Evolutionary conservation across 35 echinoderm and acorn worm species (phyloP).

Genomic region (Amphiura filiformis): DNA sequence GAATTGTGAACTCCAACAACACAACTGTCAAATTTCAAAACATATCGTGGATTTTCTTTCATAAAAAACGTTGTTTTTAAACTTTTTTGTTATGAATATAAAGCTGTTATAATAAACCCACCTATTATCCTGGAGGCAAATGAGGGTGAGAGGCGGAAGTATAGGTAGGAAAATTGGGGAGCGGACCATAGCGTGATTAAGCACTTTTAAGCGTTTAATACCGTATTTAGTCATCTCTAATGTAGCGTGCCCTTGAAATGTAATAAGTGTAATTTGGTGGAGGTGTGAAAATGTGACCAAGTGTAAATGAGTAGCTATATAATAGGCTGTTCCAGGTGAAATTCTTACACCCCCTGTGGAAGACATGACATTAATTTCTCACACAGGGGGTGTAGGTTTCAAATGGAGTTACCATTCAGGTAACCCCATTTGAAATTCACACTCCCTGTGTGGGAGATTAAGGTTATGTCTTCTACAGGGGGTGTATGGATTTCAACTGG

Average conservation of each 20-base stretch:
- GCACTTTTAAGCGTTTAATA: neutral
- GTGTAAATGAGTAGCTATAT: constrained; percentile 1
- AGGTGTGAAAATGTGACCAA: neutral
- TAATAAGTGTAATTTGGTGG: neutral
- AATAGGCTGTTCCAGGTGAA: too few relatives aligned
- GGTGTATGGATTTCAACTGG: too few relatives aligned
- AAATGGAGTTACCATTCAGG: too few relatives aligned
- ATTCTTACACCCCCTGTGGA: too few relatives aligned
- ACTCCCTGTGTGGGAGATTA: too few relatives aligned
- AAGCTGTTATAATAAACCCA: neutral
- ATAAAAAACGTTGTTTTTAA: neutral
- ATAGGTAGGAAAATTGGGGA: neutral
- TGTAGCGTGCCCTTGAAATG: neutral
- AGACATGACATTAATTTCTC: too few relatives aligned
- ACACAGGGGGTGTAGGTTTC: too few relatives aligned
- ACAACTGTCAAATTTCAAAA: neutral
- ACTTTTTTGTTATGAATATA: neutral
- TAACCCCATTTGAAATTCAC: too few relatives aligned
- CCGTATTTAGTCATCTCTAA: neutral
- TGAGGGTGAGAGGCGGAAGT: neutral
- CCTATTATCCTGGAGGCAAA: neutral
- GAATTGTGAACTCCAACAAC: neutral
- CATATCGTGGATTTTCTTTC: neutral
- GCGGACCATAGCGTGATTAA: neutral
- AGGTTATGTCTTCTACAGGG: too few relatives aligned